Percentiles rank a stretch among this genome's conserved stretches.
These are phyloP conservation scores for Andrena fulva DNA, from an alignment of 2,888 invertebrate species.

Conservation along the genomic window DNA sequence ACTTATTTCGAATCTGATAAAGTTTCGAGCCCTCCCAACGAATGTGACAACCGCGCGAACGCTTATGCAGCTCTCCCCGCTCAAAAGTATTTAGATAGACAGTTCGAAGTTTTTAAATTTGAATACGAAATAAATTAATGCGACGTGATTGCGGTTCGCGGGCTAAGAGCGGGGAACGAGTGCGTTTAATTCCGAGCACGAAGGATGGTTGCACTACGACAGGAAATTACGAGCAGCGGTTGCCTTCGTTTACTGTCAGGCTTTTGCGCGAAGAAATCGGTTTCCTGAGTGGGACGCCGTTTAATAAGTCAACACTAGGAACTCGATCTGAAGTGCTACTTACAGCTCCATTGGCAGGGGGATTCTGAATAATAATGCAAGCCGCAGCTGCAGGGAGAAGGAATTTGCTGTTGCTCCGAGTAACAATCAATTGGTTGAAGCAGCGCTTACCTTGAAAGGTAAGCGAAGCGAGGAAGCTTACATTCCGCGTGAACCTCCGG, in stretches of 20 bases:
- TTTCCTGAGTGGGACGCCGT: slow-evolving; percentile 5
- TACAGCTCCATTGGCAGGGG: background rate
- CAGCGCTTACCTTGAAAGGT: background rate
- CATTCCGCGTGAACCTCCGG: background rate
- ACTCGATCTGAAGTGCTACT: slow-evolving; percentile 10
- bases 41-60: background rate
- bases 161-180: too few species aligned
- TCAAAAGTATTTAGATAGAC: background rate
- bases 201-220: background rate
- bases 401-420: background rate
- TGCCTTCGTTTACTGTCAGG: background rate
- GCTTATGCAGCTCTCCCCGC: background rate
- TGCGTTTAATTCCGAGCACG: too few species aligned
- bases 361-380: slow-evolving; percentile 10
- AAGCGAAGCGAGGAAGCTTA: background rate
- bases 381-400: background rate
- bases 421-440: slow-evolving; percentile 1
- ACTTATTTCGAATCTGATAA: background rate
- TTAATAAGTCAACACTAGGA: slow-evolving; percentile 20
- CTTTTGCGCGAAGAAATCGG: slow-evolving; percentile 1
- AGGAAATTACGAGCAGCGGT: background rate
- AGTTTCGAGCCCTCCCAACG: background rate
- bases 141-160: background rate
- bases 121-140: background rate
- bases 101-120: background rate